Percentiles rank a stretch among this genome's conserved stretches.
Conservation (phyloP, 1,140 invertebrate genomes). For the Pseudomyrmex pallidus region DNA sequence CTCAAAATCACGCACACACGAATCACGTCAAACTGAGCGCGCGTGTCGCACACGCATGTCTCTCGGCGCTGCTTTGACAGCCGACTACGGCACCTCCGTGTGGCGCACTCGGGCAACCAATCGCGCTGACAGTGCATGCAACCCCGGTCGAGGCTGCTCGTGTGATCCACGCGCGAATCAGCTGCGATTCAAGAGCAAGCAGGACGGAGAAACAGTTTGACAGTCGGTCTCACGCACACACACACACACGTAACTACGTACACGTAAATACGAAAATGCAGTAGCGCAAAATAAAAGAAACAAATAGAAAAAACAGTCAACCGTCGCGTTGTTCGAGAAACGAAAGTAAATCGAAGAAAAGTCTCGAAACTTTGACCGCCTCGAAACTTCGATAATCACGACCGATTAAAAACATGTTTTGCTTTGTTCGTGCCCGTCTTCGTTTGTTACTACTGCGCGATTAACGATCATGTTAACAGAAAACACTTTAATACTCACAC, state of each 20-base stretch:
- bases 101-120: constrained; percentile 13
- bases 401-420: no score
- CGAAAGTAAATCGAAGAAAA: no score
- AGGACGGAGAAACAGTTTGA: background rate
- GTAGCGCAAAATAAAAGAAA: background rate
- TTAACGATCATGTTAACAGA: no score
- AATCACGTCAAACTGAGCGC: constrained; percentile 66
- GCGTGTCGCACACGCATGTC: constrained; percentile 64
- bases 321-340: no score
- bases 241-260: no score
- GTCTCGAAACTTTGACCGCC: no score
- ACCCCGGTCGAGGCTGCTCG: background rate
- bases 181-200: constrained; percentile 5
- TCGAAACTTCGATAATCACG: no score
- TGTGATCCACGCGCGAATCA: constrained; percentile 17
- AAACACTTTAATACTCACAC: constrained; percentile 27
- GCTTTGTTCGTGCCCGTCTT: no score
- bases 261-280: background rate
- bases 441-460: no score
- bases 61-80: constrained; percentile 54
- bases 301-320: no score
- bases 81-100: constrained; percentile 5
- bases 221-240: background rate
- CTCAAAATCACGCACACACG: constrained; percentile 76
- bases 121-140: constrained; percentile 41